Evolutionary conservation across 2,888 invertebrate genomes (phyloP), one percentile per base, ranked within the genome.

Genomic region (Aproaerema taeniolella): DNA sequence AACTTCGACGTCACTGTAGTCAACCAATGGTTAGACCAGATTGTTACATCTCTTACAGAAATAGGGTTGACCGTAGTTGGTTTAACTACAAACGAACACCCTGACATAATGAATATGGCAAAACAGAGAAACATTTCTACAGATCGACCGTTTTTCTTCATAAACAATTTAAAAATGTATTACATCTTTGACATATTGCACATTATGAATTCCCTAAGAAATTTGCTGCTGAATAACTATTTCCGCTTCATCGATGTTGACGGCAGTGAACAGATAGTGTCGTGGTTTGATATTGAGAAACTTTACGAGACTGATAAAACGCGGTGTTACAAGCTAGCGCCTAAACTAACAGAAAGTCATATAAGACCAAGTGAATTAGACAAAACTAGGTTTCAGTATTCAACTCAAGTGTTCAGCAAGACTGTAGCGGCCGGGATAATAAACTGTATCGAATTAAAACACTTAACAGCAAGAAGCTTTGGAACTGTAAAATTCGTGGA

Each of bases 231-330:
- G 7, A 37, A 26, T 11, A 17, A 37, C 30, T 37, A 30, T 13
- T 37, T 37, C 20, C 29, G 30, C 17, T 37, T 29, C 20, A 17
- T 37, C n/a, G 20, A 37, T 20, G 20, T 37, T n/a, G 37, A 37
- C 10, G 37, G 37, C 17, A 17, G 30, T 4, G 37, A 37, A 13
- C 29, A 30, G 13, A 12, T 37, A 14, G 37, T 30, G 2, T 37
- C 37, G 2, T 37, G 37, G 37, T 37, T 37, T 37, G 37, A 37
- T 6, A 37, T 37, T 6, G 37, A 37, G 20, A 37, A 37, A n/a
- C 20, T 37, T 5, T 37, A 11, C 13, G 37, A 37, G 20, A 30
- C 37, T 1, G 37, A 37, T 10, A 37, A 37, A 37, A 26, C 29
- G 2, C 11, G 37, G 12, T 9, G 29, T 2, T 37, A 30, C 13